phyloP scores from a whole-genome alignment of 1,140 invertebrate species.

The Aphidius gifuensis region DNA sequence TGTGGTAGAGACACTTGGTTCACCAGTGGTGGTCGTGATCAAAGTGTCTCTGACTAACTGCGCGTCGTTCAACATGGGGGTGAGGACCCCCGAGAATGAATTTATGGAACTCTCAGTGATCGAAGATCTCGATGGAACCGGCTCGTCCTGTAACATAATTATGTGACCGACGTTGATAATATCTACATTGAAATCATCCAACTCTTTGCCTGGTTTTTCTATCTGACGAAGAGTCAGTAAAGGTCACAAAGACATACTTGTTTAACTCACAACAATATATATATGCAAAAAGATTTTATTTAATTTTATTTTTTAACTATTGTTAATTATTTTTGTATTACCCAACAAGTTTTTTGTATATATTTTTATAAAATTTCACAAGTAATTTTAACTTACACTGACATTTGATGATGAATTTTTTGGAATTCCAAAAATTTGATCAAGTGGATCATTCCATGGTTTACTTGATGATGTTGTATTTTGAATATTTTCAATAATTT shows the following conservation, averaged over 20 bases:
- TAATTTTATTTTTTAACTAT: too few relatives aligned
- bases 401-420: slow-evolving; percentile 45
- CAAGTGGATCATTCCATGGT: slow-evolving; percentile 49
- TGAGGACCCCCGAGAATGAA: slow-evolving; percentile 44
- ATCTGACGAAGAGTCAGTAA: too few relatives aligned
- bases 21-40: slow-evolving; percentile 23
- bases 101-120: slow-evolving; percentile 33
- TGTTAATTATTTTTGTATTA: too few relatives aligned
- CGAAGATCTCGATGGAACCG: slow-evolving; percentile 29
- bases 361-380: too few relatives aligned
- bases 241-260: too few relatives aligned
- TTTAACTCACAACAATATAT: too few relatives aligned
- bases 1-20: slow-evolving; percentile 17
- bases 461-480: slow-evolving; percentile 42
- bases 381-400: slow-evolving; percentile 34
- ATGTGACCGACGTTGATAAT: slow-evolving; percentile 28
- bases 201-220: slow-evolving; percentile 1
- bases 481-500: slow-evolving; percentile 24
- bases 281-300: too few relatives aligned
- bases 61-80: slow-evolving; percentile 30
- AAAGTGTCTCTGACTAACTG: slow-evolving; percentile 20
- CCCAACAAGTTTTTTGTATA: too few relatives aligned
- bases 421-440: slow-evolving; percentile 51
- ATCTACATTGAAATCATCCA: slow-evolving; percentile 29
- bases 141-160: slow-evolving; percentile 42